phyloP scores from a whole-genome alignment of 2,888 invertebrate species.

The Trisateles emortualis region DNA sequence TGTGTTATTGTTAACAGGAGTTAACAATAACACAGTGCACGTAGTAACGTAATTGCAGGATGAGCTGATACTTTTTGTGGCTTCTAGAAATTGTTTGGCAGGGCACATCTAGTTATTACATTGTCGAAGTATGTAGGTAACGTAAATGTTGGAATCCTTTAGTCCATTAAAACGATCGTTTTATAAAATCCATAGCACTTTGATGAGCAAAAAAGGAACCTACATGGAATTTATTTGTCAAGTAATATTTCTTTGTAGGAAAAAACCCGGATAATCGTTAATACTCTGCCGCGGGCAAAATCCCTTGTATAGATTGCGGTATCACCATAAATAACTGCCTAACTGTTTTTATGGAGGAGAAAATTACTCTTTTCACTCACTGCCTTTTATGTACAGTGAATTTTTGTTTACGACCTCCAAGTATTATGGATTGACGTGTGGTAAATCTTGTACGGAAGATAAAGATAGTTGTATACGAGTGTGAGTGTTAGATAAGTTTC shows the following conservation, averaged over 20 bases:
- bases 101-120: no score
- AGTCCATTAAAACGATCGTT: conserved; percentile 38
- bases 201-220: conserved; percentile 70
- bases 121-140: conserved; percentile 11
- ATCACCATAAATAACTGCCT: conserved; percentile 84
- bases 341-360: conserved; percentile 85
- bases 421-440: conserved; percentile 51
- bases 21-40: no score
- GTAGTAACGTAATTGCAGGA: no score
- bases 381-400: conserved; percentile 75
- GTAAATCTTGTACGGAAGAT: conserved; percentile 40
- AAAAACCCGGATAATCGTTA: conserved; percentile 81
- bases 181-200: conserved; percentile 40
- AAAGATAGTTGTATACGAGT: conserved; percentile 47
- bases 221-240: conserved; percentile 78
- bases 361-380: conserved; percentile 79
- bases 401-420: conserved; percentile 69
- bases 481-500: conserved; percentile 42
- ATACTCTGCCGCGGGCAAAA: conserved; percentile 79
- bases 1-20: no score
- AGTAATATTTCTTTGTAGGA: conserved; percentile 81
- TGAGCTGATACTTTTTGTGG: no score
- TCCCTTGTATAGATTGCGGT: conserved; percentile 84
- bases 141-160: conserved; percentile 12
- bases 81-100: no score